These are phyloP conservation scores for Pasiphila rectangulata DNA, from an alignment of 2,888 invertebrate genomes.

Conservation along the genomic window DNA sequence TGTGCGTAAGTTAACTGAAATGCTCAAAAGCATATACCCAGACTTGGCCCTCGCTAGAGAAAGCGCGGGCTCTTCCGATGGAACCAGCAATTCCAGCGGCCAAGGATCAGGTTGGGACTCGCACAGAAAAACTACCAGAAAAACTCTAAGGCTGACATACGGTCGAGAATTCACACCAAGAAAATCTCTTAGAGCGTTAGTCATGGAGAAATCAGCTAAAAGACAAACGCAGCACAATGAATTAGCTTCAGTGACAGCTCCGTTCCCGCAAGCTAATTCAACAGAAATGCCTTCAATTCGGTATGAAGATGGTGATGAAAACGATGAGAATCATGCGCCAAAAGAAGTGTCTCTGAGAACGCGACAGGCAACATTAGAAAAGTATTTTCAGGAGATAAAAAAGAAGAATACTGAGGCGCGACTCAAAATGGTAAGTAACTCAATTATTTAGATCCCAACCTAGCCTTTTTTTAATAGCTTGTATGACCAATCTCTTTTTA, in stretches of 20 bases:
- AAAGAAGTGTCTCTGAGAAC: constrained; percentile 48
- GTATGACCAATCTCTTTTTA: too few relatives aligned
- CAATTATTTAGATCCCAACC: not conserved
- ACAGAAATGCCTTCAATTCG: constrained; percentile 39
- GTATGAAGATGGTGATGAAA: constrained; percentile 31
- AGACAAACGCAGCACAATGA: constrained; percentile 45
- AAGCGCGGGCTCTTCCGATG: constrained; percentile 51
- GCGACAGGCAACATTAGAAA: constrained; percentile 47
- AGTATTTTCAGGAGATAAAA: constrained; percentile 53
- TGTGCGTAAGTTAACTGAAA: constrained; percentile 51
- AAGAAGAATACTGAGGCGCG: constrained; percentile 48
- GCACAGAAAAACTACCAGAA: constrained; percentile 64
- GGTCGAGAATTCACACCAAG: constrained; percentile 65
- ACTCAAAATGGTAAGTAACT: constrained; percentile 52
- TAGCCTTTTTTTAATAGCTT: not conserved
- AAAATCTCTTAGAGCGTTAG: constrained; percentile 64
- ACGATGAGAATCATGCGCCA: constrained; percentile 33
- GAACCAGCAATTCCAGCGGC: constrained; percentile 53
- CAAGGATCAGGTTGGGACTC: constrained; percentile 73
- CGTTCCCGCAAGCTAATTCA: constrained; percentile 48
- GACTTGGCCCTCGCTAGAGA: constrained; percentile 48
- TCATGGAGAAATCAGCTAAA: constrained; percentile 69
- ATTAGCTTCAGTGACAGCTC: constrained; percentile 39
- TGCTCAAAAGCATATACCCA: constrained; percentile 40
- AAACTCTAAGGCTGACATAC: constrained; percentile 65